Conservation (phyloP, 1,140 invertebrate genomes). For the Apis laboriosa region DNA sequence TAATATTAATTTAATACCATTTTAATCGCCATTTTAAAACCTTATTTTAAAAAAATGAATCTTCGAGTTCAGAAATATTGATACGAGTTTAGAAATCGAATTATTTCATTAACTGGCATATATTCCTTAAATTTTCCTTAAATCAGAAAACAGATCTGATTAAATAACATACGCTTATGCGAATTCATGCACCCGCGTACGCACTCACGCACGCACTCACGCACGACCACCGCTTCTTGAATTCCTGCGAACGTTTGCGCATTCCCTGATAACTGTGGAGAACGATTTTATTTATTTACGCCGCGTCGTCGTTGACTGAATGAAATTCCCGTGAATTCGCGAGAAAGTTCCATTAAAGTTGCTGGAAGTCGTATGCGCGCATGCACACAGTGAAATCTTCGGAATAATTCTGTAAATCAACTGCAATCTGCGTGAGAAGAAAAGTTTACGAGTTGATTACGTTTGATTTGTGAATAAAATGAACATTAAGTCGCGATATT, state of each 20-base stretch:
- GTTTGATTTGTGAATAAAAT: constrained; percentile 10
- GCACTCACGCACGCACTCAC: constrained; percentile 11
- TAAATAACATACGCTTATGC: not conserved
- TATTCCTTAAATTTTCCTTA: not conserved
- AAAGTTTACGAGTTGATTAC: not conserved
- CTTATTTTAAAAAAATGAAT: too few species aligned
- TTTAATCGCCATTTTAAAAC: too few species aligned
- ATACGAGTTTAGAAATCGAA: not conserved
- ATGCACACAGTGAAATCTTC: not conserved
- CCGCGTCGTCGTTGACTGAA: constrained; percentile 18
- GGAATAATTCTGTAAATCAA: constrained; percentile 19
- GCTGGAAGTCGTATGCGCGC: constrained; percentile 7
- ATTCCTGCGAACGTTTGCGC: constrained; percentile 55
- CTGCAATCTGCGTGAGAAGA: not conserved
- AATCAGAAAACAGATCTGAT: not conserved
- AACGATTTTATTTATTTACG: constrained; percentile 57
- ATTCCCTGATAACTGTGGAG: constrained; percentile 46
- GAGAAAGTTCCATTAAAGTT: constrained; percentile 36
- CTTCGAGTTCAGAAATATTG: too few species aligned
- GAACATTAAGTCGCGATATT: not conserved
- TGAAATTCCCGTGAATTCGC: constrained; percentile 41
- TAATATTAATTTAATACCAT: too few species aligned
- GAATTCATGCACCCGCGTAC: constrained; percentile 23
- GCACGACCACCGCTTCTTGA: constrained; percentile 31
- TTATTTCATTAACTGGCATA: not conserved